Base-by-base conservation (phyloP, 2,113 vertebrate species). In the Mirounga angustirostris region DNA sequence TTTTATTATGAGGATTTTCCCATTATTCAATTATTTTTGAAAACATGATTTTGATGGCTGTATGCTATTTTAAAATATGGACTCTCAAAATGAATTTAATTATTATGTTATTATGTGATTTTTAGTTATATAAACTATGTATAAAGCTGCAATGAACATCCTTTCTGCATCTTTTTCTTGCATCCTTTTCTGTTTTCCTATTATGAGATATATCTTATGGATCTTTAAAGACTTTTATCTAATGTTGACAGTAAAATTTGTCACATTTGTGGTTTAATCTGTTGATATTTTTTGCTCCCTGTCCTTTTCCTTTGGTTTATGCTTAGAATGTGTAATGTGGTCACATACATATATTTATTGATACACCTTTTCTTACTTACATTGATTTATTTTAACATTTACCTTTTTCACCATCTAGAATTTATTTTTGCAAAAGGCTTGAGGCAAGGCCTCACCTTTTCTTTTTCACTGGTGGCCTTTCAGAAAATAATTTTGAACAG, bases 361-460 rank as follows among this genome's bases (percentile, higher is more conserved):
- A 71, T 33, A 76, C 0, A 40, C 24, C 18, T 63, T 80, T 63
- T 86, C 63, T 40, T 63, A 74, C 19, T 58, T 30, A 67, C 28
- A 40, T 61, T 54, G 36, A 71, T 86, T 95, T 76, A n/a, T 81
- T 80, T 80, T 73, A 93, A 58, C 28, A 92, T 85, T 92, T 89
- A 76, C 7, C 18, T 76, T 81, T 46, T 81, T 81, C 89, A 86
- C 2, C 82, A 90, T 14, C 92, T 82, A 85, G n/a, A 92, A 89
- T 54, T 81, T 71, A 82, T 18, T 86, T 92, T 95, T 67, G 46
- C 4, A 46, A 80, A 95, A 67, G 21, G 9, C 56, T 89, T 69
- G 50, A 88, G 15, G 26, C 7, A 87, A 95, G 3, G 4, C 18
- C 11, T 90, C 93, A 88, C 36, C 12, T 83, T 81, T 94, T 89